Conservation (phyloP, 1,140 invertebrate genomes). For the Augochlora pura region DNA sequence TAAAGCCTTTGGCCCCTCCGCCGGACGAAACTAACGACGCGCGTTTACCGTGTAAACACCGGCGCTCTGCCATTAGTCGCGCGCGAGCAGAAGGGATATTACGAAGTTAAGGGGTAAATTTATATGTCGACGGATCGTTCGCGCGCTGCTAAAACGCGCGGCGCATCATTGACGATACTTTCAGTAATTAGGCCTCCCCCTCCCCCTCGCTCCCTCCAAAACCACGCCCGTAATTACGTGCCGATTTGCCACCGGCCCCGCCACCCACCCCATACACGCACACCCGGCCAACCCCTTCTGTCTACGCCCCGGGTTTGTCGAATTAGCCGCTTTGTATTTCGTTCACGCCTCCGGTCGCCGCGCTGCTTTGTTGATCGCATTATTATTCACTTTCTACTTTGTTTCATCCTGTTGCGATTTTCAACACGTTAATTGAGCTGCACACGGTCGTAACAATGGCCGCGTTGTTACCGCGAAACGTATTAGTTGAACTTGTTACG, state of each 20-base stretch:
- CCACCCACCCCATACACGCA: too few relatives aligned
- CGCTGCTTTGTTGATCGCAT: background rate
- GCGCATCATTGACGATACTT: slow-evolving; percentile 30
- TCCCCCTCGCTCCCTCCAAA: too few relatives aligned
- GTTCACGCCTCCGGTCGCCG: too few relatives aligned
- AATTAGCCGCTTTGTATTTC: background rate
- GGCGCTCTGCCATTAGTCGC: slow-evolving; percentile 38
- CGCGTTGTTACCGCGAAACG: too few relatives aligned
- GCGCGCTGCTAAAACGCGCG: slow-evolving; percentile 13
- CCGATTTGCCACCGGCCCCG: background rate
- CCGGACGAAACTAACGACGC: slow-evolving; percentile 51
- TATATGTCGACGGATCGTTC: slow-evolving; percentile 29
- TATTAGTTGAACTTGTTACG: too few relatives aligned
- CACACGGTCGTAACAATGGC: too few relatives aligned
- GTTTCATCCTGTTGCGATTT: too few relatives aligned
- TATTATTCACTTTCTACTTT: background rate
- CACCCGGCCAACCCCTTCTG: background rate
- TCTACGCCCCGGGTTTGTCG: background rate
- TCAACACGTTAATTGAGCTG: too few relatives aligned
- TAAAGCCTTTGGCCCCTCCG: slow-evolving; percentile 49
- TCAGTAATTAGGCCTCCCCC: slow-evolving; percentile 27
- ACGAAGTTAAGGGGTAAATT: slow-evolving; percentile 48
- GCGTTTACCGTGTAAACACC: slow-evolving; percentile 54
- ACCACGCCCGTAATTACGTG: slow-evolving; percentile 5
- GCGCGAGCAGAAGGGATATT: slow-evolving; percentile 45